Percentiles rank a stretch among this genome's conserved stretches.
phyloP scores from a whole-genome alignment of 2,797 vertebrate genomes.

The Cryptoblepharus egeriae region DNA sequence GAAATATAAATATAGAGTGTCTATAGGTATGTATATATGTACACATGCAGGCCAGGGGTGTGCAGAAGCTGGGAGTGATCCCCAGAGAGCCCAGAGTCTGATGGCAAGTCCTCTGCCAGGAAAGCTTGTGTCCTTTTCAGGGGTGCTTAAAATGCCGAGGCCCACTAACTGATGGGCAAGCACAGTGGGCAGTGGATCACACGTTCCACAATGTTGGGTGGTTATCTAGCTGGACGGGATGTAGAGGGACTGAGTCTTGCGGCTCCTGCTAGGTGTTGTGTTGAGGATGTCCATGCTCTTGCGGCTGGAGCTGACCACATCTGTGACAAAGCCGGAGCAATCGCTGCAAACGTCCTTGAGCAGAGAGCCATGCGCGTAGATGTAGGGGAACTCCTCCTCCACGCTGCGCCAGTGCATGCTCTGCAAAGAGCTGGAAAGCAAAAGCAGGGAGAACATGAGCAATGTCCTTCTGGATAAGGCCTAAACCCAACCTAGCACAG shows the following conservation, averaged over 20 bases:
- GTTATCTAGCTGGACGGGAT: conserved; percentile 39
- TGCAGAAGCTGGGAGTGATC: neutral
- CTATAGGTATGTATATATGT: conserved; percentile 72
- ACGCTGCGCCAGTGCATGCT: conserved; percentile 84
- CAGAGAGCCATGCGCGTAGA: conserved; percentile 89
- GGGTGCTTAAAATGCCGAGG: neutral
- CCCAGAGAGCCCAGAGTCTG: rapidly evolving
- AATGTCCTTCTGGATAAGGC: no score
- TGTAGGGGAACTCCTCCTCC: conserved; percentile 94
- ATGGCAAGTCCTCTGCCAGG: neutral
- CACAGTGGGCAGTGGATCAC: neutral
- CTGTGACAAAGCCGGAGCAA: conserved; percentile 89
- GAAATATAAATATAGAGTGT: conserved; percentile 71
- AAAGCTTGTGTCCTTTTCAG: neutral
- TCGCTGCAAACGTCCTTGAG: conserved; percentile 90
- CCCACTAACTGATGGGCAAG: no score
- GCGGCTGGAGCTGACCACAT: conserved; percentile 91
- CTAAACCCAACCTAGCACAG: no score
- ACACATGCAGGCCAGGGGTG: conserved; percentile 38
- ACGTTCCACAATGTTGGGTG: no score
- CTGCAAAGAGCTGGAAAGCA: conserved; percentile 81
- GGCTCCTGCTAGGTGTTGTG: conserved; percentile 76
- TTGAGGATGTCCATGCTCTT: conserved; percentile 92
- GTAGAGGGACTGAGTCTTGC: conserved; percentile 76
- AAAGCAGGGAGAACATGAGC: neutral